A percentile compares a stretch with the other conserved stretches of the same genome.
Evolutionary conservation across 2,888 invertebrate species (phyloP).

Genomic region (Archips crataeganus): DNA sequence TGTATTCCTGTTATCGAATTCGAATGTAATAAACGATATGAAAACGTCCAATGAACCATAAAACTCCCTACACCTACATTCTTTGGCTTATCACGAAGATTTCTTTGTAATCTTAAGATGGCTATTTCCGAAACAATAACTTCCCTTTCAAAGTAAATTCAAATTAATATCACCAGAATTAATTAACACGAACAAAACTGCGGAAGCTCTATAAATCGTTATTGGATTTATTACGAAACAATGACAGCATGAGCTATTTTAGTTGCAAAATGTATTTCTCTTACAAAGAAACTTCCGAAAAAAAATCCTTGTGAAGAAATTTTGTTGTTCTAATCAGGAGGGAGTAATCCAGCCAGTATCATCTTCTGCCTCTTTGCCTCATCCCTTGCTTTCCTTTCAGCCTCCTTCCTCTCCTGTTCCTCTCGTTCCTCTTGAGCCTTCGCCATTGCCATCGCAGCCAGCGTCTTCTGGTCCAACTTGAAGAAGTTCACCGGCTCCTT

Average conservation of each 20-base stretch:
- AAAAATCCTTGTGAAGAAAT: neutral
- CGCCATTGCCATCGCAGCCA: constrained; percentile 74
- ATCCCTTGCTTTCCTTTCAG: constrained; percentile 65
- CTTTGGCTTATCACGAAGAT: neutral
- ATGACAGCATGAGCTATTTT: neutral
- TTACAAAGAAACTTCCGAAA: neutral
- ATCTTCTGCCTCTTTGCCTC: constrained; percentile 71
- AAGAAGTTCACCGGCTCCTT: constrained; percentile 78
- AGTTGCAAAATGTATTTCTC: neutral
- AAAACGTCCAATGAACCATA: neutral
- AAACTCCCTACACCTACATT: neutral
- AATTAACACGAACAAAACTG: neutral
- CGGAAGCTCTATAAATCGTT: neutral
- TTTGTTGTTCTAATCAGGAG: constrained; percentile 48
- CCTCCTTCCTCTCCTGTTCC: constrained; percentile 69
- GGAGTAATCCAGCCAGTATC: constrained; percentile 71
- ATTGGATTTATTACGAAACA: neutral
- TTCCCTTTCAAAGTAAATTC: neutral
- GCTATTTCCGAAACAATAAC: constrained; percentile 2
- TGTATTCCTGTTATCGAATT: neutral
- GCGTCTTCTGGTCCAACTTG: constrained; percentile 77
- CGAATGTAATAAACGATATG: constrained; percentile 12
- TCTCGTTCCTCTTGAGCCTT: constrained; percentile 71
- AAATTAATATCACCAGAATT: neutral
- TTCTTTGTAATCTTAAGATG: neutral